Conservation (phyloP, 2,888 invertebrate species). For the Cheilosia soror region DNA sequence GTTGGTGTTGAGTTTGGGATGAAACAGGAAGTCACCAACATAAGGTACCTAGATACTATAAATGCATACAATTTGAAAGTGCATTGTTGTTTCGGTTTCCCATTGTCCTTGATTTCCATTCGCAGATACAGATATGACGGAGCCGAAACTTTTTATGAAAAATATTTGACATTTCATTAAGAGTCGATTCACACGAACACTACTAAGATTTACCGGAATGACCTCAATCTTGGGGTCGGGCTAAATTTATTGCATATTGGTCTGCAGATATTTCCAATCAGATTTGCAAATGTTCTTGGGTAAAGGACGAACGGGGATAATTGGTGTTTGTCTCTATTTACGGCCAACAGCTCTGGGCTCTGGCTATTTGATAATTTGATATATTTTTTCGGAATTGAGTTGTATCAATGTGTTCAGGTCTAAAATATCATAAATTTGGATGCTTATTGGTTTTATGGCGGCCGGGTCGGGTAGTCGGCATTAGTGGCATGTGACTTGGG, state of each 20-base stretch:
- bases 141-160: neutral
- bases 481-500: constrained; percentile 8
- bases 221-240: constrained; percentile 21
- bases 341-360: too few relatives aligned
- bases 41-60: constrained; percentile 18
- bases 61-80: constrained; percentile 5
- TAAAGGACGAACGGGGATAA: constrained; percentile 4
- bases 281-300: constrained; percentile 27
- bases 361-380: constrained; percentile 29
- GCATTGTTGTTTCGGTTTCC: constrained; percentile 44
- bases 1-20: constrained; percentile 17
- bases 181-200: constrained; percentile 34
- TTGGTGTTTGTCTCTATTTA: constrained; percentile 16
- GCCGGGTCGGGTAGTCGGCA: neutral
- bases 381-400: constrained; percentile 26
- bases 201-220: neutral
- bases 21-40: constrained; percentile 32
- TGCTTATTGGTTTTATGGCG: constrained; percentile 26
- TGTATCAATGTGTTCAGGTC: constrained; percentile 27
- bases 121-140: neutral
- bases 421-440: neutral
- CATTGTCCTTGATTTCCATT: constrained; percentile 44
- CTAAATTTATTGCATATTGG: constrained; percentile 70
- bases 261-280: constrained; percentile 47
- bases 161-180: constrained; percentile 60